Conservation (phyloP, 2,113 vertebrate species). For the Prunella himalayana region DNA sequence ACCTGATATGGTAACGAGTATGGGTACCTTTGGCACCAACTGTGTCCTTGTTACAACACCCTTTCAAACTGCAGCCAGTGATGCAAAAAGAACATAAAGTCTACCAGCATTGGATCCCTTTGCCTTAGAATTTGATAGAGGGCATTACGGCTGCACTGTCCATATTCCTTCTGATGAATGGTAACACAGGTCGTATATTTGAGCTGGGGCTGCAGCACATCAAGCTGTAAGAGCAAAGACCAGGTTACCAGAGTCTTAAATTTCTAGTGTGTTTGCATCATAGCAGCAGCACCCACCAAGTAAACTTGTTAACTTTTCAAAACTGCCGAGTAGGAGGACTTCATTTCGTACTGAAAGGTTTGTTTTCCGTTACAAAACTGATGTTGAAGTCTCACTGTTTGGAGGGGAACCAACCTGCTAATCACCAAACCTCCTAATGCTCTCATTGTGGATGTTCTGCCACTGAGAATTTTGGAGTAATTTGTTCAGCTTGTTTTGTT, state of each 20-base stretch:
- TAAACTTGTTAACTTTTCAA: background rate
- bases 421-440: background rate
- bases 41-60: fast-evolving
- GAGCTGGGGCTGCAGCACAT: background rate
- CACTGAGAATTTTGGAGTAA: background rate
- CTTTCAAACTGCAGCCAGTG: background rate
- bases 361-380: background rate
- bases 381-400: background rate
- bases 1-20: background rate
- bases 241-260: background rate
- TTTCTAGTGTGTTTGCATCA: background rate
- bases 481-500: background rate
- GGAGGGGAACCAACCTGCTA: background rate
- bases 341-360: fast-evolving
- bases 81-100: background rate
- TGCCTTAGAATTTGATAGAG: background rate
- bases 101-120: background rate
- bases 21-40: background rate
- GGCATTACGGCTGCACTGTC: background rate
- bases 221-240: background rate
- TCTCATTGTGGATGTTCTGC: background rate
- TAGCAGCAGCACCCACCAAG: background rate
- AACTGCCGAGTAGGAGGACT: background rate
- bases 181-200: background rate
- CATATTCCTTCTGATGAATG: background rate